Conservation (phyloP, 1,140 invertebrate species). For the Zaprionus ornatus region DNA sequence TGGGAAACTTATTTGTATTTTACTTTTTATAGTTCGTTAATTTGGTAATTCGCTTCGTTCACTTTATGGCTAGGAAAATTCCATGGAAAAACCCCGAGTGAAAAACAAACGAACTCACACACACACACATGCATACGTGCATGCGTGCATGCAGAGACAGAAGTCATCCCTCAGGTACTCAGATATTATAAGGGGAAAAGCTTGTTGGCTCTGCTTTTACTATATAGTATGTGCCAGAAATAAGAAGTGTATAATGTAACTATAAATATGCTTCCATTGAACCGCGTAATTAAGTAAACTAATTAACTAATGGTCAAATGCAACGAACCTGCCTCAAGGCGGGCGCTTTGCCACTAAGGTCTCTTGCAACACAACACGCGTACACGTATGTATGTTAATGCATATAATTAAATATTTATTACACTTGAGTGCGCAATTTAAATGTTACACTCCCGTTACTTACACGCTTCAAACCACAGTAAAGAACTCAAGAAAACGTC, state of each 20-base stretch:
- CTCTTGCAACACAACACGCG: neutral
- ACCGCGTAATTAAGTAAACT: neutral
- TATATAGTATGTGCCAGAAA: neutral
- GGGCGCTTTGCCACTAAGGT: neutral
- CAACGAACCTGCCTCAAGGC: slow-evolving; percentile 43
- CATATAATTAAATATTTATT: neutral
- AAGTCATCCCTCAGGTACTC: neutral
- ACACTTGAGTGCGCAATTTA: slow-evolving; percentile 2
- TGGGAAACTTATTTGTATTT: neutral
- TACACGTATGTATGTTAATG: neutral
- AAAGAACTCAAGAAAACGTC: slow-evolving; percentile 6
- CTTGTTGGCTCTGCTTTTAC: neutral
- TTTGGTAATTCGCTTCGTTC: neutral
- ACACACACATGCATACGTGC: neutral
- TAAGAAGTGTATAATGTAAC: neutral
- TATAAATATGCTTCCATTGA: neutral
- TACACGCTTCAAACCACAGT: slow-evolving; percentile 23
- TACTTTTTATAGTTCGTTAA: neutral
- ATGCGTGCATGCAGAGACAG: neutral
- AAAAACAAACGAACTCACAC: neutral
- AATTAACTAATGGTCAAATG: slow-evolving; percentile 19
- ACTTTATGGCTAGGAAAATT: neutral
- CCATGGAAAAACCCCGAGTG: neutral
- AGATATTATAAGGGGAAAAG: neutral
- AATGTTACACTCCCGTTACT: slow-evolving; percentile 18